Evolutionary conservation across 2,888 invertebrate species (phyloP), one percentile per base, ranked within the genome.

Genomic region (Macrosiphum euphorbiae): DNA sequence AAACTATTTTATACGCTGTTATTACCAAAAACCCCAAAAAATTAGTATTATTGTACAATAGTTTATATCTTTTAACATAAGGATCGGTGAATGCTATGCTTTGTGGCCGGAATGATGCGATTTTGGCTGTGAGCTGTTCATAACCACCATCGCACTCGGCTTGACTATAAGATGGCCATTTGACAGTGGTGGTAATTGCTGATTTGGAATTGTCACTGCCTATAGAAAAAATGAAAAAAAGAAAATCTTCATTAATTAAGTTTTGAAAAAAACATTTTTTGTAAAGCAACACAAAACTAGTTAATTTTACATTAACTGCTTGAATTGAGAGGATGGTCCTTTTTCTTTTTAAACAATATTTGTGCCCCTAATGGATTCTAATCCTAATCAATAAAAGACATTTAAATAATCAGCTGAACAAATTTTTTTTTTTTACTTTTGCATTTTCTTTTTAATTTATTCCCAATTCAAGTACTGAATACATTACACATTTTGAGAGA

Each of bases 21-120:
- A 94, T 94, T 94, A 94, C 94, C 94, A 94, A 94, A 94, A 94
- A 94, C 94, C 94, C 94, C 94, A 58, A 93, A 93, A 93, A 94
- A 94, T 94, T 94, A 94, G 94, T 94, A 94, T 94, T 94, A 94
- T 94, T 94, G 90, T 94, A 94, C 90, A 94, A 84, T 93, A 93
- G 85, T 93, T 93, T 85, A 93, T 93, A 94, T 94, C 67, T 90
- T 94, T 94, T 90, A 90, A 90, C 52, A 94, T 90, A 86, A 90
- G 86, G 90, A 90, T 94, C 90, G 52, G 86, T 90, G 90, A 90
- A 90, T 90, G 94, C 94, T 94, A 94, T 90, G 94, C 94, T 94
- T 94, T 90, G 88, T 94, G 94, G 90, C 94, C 94, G 58, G 94
- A 94, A 94, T 94, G 90, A 61, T 94, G 94, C 52, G 94, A 94